Percentiles rank a stretch among this genome's conserved stretches.
Conservation (phyloP, 1,140 invertebrate genomes). For the Coboldia fuscipes region DNA sequence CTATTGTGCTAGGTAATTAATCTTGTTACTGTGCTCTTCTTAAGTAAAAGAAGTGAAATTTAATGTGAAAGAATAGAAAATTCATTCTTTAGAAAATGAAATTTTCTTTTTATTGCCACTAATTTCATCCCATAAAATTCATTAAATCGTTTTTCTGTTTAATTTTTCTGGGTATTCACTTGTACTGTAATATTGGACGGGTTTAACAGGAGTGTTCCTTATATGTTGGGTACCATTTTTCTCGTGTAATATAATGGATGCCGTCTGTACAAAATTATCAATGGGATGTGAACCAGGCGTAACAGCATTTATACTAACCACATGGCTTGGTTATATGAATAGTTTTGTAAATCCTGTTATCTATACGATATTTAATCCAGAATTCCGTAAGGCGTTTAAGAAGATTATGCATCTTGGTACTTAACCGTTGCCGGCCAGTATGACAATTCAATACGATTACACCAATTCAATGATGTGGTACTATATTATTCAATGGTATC, state of each 20-base stretch:
- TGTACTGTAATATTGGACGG: no score
- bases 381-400: slow-evolving; percentile 97
- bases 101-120: no score
- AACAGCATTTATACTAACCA: slow-evolving; percentile 80
- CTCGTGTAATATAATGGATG: slow-evolving; percentile 90
- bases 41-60: no score
- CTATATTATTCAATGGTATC: no score
- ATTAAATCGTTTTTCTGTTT: no score
- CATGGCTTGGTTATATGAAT: slow-evolving; percentile 98
- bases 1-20: slow-evolving; percentile 87
- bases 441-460: slow-evolving; percentile 6
- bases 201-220: slow-evolving; percentile 60
- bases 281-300: slow-evolving; percentile 66
- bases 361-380: slow-evolving; percentile 98
- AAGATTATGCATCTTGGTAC: slow-evolving; percentile 66
- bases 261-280: slow-evolving; percentile 71
- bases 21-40: no score
- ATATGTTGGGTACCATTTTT: slow-evolving; percentile 99
- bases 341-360: slow-evolving; percentile 96
- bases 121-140: no score
- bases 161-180: no score
- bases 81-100: no score
- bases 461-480: no score
- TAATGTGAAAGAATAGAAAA: no score
- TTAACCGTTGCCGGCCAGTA: no score